phyloP scores from a whole-genome alignment of 1,140 invertebrate genomes.

The Mya arenaria region DNA sequence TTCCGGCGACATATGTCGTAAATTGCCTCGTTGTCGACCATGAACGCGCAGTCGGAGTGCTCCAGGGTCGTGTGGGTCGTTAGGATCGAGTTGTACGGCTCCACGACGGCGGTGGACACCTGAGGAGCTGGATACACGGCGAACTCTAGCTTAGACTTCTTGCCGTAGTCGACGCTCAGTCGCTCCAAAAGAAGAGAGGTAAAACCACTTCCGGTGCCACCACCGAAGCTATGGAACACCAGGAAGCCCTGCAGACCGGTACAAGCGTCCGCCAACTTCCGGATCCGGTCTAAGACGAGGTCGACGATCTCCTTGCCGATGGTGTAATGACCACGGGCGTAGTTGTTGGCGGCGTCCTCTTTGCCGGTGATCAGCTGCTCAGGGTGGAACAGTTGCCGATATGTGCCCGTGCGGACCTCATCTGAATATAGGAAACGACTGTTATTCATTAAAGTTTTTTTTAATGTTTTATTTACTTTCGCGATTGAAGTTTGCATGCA shows the following conservation, averaged over 20 bases:
- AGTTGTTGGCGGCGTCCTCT: slow-evolving; percentile 85
- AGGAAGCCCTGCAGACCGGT: slow-evolving; percentile 81
- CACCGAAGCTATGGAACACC: slow-evolving; percentile 83
- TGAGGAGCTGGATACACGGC: slow-evolving; percentile 94
- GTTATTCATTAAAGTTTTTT: too few relatives aligned
- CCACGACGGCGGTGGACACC: slow-evolving; percentile 83
- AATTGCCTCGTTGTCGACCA: slow-evolving; percentile 94
- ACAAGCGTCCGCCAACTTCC: slow-evolving; percentile 68
- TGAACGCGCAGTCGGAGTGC: slow-evolving; percentile 80
- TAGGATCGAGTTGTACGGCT: slow-evolving; percentile 80
- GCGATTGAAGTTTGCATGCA: too few relatives aligned
- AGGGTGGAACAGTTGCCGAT: too few relatives aligned
- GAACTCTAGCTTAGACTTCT: slow-evolving; percentile 94
- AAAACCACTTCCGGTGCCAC: slow-evolving; percentile 94
- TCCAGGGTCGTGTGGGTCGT: slow-evolving; percentile 81
- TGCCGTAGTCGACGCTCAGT: slow-evolving; percentile 93
- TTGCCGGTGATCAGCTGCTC: slow-evolving; percentile 79
- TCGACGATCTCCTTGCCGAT: slow-evolving; percentile 78
- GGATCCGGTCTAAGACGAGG: slow-evolving; percentile 77
- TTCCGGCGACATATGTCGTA: slow-evolving; percentile 95
- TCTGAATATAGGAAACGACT: too few relatives aligned
- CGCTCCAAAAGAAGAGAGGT: slow-evolving; percentile 94
- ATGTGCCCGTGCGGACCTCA: too few relatives aligned
- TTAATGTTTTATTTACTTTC: too few relatives aligned
- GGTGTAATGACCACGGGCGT: slow-evolving; percentile 76